Conservation (phyloP, 2,888 invertebrate species). For the Nomada goodeniana region DNA sequence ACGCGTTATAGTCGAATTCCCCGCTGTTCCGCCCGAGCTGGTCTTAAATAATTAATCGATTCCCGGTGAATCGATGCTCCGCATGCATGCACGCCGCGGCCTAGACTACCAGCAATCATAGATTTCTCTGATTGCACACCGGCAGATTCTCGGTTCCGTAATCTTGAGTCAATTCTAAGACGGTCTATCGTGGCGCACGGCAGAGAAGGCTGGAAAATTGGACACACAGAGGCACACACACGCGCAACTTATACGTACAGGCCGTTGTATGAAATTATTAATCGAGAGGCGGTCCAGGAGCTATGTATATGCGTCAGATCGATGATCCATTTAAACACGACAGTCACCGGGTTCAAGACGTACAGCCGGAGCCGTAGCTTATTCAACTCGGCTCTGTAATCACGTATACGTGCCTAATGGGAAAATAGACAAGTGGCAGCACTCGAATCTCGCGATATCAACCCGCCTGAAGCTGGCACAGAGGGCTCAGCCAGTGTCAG, state of each 20-base stretch:
- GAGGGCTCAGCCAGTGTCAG: constrained; percentile 43
- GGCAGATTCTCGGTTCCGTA: constrained; percentile 14
- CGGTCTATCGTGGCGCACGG: not conserved
- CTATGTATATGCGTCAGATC: constrained; percentile 60
- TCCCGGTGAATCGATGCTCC: constrained; percentile 24
- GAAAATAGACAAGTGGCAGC: constrained; percentile 75
- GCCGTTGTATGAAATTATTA: constrained; percentile 61
- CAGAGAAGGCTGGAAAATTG: constrained; percentile 32
- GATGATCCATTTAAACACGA: constrained; percentile 65
- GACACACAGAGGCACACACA: not conserved
- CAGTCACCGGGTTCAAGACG: constrained; percentile 52
- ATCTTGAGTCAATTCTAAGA: constrained; percentile 39
- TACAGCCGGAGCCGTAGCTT: constrained; percentile 30
- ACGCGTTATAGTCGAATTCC: not conserved
- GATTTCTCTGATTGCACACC: constrained; percentile 32
- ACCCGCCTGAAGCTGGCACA: constrained; percentile 43
- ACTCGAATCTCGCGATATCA: constrained; percentile 69
- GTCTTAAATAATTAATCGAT: constrained; percentile 49
- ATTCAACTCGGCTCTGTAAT: constrained; percentile 70
- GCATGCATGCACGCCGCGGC: constrained; percentile 1
- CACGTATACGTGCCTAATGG: constrained; percentile 76
- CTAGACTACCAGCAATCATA: constrained; percentile 28
- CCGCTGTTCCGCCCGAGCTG: not conserved
- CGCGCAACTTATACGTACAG: not conserved
- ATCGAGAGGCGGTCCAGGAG: constrained; percentile 50